Evolutionary conservation across 2,888 invertebrate species (phyloP).

Genomic region (Vanessa cardui): DNA sequence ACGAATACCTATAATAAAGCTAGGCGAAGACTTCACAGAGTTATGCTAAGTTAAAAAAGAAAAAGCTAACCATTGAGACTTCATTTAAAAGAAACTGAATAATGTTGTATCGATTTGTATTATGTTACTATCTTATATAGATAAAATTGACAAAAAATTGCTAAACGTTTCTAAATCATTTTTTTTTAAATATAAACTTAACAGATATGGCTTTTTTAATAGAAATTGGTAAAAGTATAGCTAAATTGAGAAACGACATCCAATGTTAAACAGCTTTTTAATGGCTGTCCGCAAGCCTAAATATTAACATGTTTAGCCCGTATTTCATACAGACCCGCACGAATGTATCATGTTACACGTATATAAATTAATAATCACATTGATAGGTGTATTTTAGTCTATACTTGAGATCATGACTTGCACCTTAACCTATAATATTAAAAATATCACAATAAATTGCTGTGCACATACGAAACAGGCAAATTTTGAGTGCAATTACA

Average conservation of each 20-base stretch:
- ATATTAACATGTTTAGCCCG: constrained; percentile 54
- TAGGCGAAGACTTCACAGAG: constrained; percentile 20
- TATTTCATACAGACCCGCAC: constrained; percentile 64
- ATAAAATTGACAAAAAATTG: constrained; percentile 76
- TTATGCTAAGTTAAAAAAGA: constrained; percentile 17
- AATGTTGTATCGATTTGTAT: constrained; percentile 59
- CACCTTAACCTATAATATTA: constrained; percentile 79
- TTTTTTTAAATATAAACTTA: constrained; percentile 37
- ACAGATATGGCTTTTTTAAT: constrained; percentile 25
- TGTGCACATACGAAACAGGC: constrained; percentile 83
- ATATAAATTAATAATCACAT: constrained; percentile 72
- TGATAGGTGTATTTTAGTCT: constrained; percentile 72
- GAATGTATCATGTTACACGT: constrained; percentile 54
- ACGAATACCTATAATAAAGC: neutral
- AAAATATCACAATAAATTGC: constrained; percentile 84
- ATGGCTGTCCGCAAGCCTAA: constrained; percentile 55
- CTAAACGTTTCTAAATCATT: constrained; percentile 60
- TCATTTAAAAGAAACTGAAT: constrained; percentile 23
- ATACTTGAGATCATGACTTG: constrained; percentile 75
- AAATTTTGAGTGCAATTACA: constrained; percentile 82
- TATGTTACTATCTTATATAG: constrained; percentile 66
- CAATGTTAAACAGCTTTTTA: constrained; percentile 38
- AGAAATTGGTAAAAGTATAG: constrained; percentile 3
- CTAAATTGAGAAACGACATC: constrained; percentile 41
- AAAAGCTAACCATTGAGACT: constrained; percentile 20